Percentiles rank a stretch among this genome's conserved stretches.
Conservation (phyloP, 2,888 invertebrate genomes). For the Cylloceria caligata region DNA sequence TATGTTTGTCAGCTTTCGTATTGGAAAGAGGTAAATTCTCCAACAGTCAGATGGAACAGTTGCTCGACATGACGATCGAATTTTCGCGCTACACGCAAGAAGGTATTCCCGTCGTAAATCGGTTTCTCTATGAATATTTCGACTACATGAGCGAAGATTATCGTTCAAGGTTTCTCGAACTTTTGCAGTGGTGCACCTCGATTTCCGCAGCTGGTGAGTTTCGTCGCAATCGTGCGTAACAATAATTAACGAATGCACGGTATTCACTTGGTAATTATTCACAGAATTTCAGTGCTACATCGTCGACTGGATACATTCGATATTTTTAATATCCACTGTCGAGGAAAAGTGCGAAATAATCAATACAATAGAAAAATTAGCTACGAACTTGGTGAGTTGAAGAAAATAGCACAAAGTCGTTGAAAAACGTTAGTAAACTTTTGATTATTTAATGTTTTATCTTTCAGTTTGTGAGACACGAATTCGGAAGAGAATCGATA, state of each 20-base stretch:
- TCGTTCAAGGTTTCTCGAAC: conserved; percentile 74
- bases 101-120: conserved; percentile 80
- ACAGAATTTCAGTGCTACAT: conserved; percentile 77
- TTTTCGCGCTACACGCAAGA: conserved; percentile 82
- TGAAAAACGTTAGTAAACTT: not conserved
- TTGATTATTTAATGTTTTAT: not conserved
- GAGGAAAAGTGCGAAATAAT: conserved; percentile 79
- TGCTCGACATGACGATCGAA: conserved; percentile 78
- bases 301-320: conserved; percentile 75
- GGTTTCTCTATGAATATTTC: conserved; percentile 80
- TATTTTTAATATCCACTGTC: conserved; percentile 78
- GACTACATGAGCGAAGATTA: conserved; percentile 77
- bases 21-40: conserved; percentile 77
- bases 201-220: conserved; percentile 74
- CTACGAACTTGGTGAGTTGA: conserved; percentile 77
- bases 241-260: conserved; percentile 30
- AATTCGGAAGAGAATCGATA: conserved; percentile 67
- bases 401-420: not conserved
- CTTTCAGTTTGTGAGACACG: conserved; percentile 75
- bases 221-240: not conserved
- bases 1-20: conserved; percentile 76
- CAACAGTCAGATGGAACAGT: conserved; percentile 74
- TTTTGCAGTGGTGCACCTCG: conserved; percentile 80
- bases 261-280: conserved; percentile 23
- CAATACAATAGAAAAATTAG: conserved; percentile 71